Base-by-base conservation (phyloP, 2,888 invertebrate species). In the Drosophila tanythrix region DNA sequence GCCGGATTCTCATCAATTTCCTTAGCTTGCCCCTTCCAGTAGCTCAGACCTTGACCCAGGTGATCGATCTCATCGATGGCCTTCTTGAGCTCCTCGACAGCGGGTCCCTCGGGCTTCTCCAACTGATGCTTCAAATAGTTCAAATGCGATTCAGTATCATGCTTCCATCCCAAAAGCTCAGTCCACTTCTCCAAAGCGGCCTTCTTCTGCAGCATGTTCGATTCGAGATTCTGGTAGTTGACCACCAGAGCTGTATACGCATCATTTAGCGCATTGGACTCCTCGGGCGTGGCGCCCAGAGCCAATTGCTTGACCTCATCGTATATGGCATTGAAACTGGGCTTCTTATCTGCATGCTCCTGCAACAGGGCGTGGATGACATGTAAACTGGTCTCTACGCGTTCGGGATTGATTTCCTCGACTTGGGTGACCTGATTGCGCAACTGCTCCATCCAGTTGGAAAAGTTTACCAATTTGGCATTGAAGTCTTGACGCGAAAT, bases 261-360 rank as follows among this genome's bases (percentile, higher is more conserved):
- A 75, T 96, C 96, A 82, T 96, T 96, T 4, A 98, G 93, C 1
- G 95, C 94, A 63, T 95, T 95, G 1, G 95, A 95, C 89, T 98
- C 97, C 77, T 96, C 96, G 0, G 96, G 95, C n/a, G 96, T 95
- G 2, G 96, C 96, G 77, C 94, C 94, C 15, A 95, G 93, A 0
- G 96, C 95, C 82, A 98, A 94, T 68, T 95, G 95, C 88, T 97
- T 97, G 0, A 98, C 95, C 94, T 98, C 97, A 80, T 96, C 95
- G 83, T 97, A 96, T 79, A 98, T 96, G 3, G 95, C 95, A 74
- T 96, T 95, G 79, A 98, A 97, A 52, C 95, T 94, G 0, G 96
- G 95, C 83, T 96, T 96, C 88, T 97, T 97, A 52, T 97, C 97
- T 2, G 96, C 96, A 91, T 97, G 97, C 89, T 98, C 98, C 92